Conservation (phyloP, 2,113 vertebrate species). For the Passer montanus region DNA sequence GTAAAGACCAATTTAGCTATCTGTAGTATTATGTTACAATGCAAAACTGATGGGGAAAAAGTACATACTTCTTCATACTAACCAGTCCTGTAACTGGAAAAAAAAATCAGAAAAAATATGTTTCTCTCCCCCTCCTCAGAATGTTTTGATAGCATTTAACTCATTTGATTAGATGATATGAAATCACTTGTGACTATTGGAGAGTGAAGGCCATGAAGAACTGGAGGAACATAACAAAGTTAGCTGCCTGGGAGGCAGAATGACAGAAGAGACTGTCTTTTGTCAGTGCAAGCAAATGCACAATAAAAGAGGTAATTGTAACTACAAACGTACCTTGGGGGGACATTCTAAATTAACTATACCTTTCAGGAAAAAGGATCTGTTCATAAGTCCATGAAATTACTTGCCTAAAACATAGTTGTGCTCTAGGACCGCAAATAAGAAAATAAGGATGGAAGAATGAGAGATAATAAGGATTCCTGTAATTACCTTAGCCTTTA, state of each 20-base stretch:
- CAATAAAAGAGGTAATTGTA: neutral
- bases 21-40: neutral
- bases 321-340: neutral
- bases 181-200: neutral
- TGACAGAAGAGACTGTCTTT: neutral
- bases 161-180: neutral
- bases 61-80: neutral
- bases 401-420: neutral
- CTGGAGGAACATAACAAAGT: neutral
- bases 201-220: neutral
- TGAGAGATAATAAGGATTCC: neutral
- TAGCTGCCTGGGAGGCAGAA: neutral
- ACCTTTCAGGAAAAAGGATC: constrained; percentile 16
- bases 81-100: neutral
- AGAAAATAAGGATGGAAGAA: neutral
- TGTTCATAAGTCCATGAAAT: constrained; percentile 27
- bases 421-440: neutral
- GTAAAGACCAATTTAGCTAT: neutral
- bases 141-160: neutral
- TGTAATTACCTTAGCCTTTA: neutral
- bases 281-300: neutral
- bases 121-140: neutral
- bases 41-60: neutral
- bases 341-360: neutral
- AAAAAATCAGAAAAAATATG: neutral